Percentiles rank a stretch among this genome's conserved stretches.
Conservation (phyloP, 2,797 vertebrate genomes). For the Sus cebifrons region DNA sequence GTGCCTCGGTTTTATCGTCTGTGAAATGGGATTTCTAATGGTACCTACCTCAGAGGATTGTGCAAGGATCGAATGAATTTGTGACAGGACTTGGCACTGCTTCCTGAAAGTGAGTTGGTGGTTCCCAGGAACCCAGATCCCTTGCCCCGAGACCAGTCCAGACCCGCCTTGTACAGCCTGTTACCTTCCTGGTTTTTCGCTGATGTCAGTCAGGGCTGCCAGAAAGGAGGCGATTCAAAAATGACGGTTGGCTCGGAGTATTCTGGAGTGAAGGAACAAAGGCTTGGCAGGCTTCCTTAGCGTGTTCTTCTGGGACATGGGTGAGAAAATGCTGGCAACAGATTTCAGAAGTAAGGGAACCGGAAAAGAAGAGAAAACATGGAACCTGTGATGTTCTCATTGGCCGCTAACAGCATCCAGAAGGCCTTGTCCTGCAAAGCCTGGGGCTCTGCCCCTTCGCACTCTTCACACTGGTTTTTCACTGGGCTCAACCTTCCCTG, state of each 20-base stretch:
- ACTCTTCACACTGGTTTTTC: neutral
- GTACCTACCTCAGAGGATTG: neutral
- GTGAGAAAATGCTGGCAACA: constrained; percentile 13
- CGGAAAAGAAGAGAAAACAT: neutral
- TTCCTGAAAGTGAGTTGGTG: neutral
- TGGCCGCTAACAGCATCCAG: accelerated
- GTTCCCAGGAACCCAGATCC: neutral
- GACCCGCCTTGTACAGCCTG: neutral
- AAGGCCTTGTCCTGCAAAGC: accelerated
- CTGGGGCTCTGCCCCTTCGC: neutral
- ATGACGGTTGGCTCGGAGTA: neutral
- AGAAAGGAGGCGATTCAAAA: neutral
- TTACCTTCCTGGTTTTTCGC: neutral
- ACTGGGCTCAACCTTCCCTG: neutral
- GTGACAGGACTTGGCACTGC: neutral
- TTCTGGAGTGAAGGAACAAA: constrained; percentile 34
- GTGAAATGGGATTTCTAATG: neutral
- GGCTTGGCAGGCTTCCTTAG: neutral
- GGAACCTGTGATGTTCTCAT: neutral
- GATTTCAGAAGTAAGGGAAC: neutral
- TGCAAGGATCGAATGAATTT: neutral
- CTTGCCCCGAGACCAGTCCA: neutral
- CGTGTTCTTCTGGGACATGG: neutral
- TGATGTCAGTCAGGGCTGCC: neutral
- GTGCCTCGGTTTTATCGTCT: neutral